phyloP scores from a whole-genome alignment of 2,113 vertebrate species.

The Naja naja region DNA sequence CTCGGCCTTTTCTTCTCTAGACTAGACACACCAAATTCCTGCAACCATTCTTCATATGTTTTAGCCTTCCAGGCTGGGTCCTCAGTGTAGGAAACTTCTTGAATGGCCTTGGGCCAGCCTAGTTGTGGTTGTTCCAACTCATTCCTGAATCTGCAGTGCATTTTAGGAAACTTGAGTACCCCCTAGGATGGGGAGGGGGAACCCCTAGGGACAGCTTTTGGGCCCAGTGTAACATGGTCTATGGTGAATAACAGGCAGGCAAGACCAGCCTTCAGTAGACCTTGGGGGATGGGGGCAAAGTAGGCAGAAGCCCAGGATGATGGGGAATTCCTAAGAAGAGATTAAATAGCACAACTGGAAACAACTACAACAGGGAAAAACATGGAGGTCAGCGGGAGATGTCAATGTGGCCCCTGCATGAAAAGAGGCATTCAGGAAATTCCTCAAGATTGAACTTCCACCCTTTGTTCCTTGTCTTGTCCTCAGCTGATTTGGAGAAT shows the following conservation, averaged over 20 bases:
- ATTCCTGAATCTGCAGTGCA: background rate
- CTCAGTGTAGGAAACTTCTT: background rate
- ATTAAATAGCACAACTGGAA: background rate
- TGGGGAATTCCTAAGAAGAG: background rate
- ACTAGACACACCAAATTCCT: background rate
- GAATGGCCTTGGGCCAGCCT: background rate
- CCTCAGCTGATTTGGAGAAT: background rate
- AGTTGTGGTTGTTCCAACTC: background rate
- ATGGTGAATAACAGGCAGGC: background rate
- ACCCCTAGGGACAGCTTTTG: background rate
- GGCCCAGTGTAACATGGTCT: background rate
- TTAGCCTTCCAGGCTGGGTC: background rate
- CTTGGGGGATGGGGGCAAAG: background rate
- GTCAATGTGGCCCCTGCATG: background rate
- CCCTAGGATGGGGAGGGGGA: background rate
- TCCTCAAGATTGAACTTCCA: background rate
- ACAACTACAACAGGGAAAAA: background rate
- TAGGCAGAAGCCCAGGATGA: background rate
- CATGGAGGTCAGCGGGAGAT: background rate
- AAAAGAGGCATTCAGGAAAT: background rate
- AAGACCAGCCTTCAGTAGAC: background rate
- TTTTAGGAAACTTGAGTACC: background rate
- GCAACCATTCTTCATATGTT: background rate
- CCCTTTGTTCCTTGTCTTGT: background rate
- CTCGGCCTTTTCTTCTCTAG: background rate